phyloP scores from a whole-genome alignment of 2,797 vertebrate species.

The Chelon auratus region DNA sequence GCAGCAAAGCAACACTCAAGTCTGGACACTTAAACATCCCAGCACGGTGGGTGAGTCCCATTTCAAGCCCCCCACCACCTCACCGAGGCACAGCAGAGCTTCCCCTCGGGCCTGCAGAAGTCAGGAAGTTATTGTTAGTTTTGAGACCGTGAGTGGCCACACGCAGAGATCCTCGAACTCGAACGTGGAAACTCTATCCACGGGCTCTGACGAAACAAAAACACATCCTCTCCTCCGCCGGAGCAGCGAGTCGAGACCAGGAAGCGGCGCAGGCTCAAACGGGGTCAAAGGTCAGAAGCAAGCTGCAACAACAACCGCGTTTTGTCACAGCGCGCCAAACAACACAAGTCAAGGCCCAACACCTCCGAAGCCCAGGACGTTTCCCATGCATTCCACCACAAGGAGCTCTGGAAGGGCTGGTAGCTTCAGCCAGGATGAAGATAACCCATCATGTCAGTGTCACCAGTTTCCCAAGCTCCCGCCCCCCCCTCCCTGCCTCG shows the following conservation, averaged over 20 bases:
- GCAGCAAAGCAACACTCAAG: not conserved
- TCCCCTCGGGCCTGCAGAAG: slow-evolving; percentile 17
- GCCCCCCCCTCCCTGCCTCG: slow-evolving; percentile 14
- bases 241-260: slow-evolving; percentile 13
- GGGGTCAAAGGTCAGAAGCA: slow-evolving; percentile 48
- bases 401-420: not conserved
- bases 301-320: slow-evolving; percentile 32
- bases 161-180: slow-evolving; percentile 68
- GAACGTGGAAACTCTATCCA: slow-evolving; percentile 40
- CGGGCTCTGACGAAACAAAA: slow-evolving; percentile 53
- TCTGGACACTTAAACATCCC: slow-evolving; percentile 1
- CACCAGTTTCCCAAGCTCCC: slow-evolving; percentile 43
- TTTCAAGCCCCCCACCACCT: not conserved
- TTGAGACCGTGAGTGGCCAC: slow-evolving; percentile 79
- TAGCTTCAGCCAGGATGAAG: slow-evolving; percentile 22
- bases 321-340: slow-evolving; percentile 14
- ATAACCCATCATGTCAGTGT: slow-evolving; percentile 54
- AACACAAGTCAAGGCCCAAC: slow-evolving; percentile 18
- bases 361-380: slow-evolving; percentile 11
- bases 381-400: slow-evolving; percentile 44
- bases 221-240: slow-evolving; percentile 37
- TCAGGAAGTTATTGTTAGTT: slow-evolving; percentile 67
- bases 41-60: slow-evolving; percentile 1
- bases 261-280: slow-evolving; percentile 8
- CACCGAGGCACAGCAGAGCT: not conserved